Conservation (phyloP, 2,888 invertebrate species). For the Troilus luridus region DNA sequence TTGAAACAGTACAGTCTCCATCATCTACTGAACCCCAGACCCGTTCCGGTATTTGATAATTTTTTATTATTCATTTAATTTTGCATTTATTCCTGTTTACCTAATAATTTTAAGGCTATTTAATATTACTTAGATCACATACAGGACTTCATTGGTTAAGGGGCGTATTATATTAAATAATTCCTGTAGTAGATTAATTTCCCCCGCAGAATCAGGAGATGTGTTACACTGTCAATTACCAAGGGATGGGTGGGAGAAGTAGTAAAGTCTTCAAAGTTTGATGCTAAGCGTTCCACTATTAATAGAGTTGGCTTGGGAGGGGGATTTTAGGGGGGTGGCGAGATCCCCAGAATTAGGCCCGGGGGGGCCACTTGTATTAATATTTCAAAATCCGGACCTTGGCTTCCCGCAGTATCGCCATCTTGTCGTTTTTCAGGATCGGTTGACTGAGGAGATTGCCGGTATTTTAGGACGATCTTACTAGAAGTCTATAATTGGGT, state of each 20-base stretch:
- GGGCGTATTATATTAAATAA: not conserved
- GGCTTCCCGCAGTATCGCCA: not conserved
- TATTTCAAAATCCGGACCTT: slow-evolving; percentile 6
- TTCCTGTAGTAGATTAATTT: not conserved
- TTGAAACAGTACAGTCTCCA: no score
- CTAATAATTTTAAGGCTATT: no score
- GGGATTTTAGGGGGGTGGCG: not conserved
- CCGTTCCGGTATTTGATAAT: no score
- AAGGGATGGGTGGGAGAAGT: not conserved
- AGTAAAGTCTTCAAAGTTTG: slow-evolving; percentile 20
- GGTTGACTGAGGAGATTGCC: not conserved
- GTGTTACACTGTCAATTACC: slow-evolving; percentile 33
- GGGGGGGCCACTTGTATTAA: slow-evolving; percentile 37
- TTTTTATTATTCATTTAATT: no score
- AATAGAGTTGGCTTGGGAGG: not conserved
- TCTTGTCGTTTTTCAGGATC: slow-evolving; percentile 10
- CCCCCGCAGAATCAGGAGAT: not conserved
- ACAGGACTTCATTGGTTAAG: not conserved
- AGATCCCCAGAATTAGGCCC: not conserved
- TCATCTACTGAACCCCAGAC: no score
- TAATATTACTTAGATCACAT: no score
- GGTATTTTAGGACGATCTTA: not conserved
- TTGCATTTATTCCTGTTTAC: no score
- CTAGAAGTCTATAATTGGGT: not conserved
- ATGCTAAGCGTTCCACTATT: slow-evolving; percentile 34